These are phyloP conservation scores for Alectura lathami DNA, from an alignment of 2,113 vertebrate species.

Conservation along the genomic window DNA sequence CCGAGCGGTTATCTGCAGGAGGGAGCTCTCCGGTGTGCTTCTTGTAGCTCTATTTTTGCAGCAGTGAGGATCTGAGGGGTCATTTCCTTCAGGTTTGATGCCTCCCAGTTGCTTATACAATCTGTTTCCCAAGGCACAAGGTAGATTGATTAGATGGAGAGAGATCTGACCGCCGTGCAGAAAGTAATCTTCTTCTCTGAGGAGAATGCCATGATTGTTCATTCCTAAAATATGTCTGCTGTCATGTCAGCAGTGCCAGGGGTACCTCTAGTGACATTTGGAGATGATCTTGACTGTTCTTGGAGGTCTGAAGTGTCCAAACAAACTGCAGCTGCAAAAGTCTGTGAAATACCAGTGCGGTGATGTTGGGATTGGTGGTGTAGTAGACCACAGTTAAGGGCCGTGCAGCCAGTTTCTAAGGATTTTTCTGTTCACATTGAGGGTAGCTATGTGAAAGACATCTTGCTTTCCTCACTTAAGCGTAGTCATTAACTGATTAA, in stretches of 20 bases:
- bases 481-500: background rate
- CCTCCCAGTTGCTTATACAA: background rate
- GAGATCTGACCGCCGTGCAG: background rate
- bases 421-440: background rate
- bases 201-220: slow-evolving; percentile 18
- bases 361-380: background rate
- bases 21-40: background rate
- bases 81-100: slow-evolving; percentile 23
- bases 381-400: background rate
- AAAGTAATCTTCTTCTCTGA: slow-evolving; percentile 44
- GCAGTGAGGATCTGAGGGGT: background rate
- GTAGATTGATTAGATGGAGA: slow-evolving; percentile 15
- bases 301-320: background rate
- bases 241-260: background rate
- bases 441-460: background rate
- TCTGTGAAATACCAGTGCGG: background rate
- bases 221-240: background rate
- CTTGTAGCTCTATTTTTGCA: background rate
- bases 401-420: background rate
- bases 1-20: background rate
- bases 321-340: background rate
- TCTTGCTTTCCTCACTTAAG: background rate
- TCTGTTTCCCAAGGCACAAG: background rate
- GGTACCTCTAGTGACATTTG: background rate
- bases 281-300: background rate